These are phyloP conservation scores for Ceriagrion tenellum DNA, from an alignment of 2,888 invertebrate species.

Conservation along the genomic window DNA sequence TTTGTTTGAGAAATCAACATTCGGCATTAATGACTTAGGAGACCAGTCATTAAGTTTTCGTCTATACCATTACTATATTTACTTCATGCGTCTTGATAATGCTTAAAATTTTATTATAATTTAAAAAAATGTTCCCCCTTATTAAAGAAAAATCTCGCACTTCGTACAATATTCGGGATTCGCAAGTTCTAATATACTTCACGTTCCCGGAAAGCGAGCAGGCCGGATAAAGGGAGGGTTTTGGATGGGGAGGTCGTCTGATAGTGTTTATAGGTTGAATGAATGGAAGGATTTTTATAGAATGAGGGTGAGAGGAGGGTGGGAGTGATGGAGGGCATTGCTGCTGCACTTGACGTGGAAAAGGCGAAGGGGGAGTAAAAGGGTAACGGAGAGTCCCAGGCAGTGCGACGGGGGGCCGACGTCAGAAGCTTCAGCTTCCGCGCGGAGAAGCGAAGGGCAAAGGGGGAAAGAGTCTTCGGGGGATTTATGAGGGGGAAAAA, in stretches of 20 bases:
- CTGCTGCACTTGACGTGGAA: slow-evolving; percentile 17
- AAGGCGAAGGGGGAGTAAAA: not conserved
- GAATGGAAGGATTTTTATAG: not conserved
- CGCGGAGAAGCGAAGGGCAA: not conserved
- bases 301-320: no score
- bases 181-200: no score
- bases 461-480: not conserved
- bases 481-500: not conserved
- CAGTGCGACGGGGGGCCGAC: not conserved
- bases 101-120: no score
- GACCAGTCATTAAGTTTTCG: no score
- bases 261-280: not conserved
- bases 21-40: no score
- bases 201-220: slow-evolving; percentile 33
- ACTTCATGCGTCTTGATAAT: no score
- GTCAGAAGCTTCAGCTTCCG: slow-evolving; percentile 22
- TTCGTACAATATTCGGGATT: no score
- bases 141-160: no score
- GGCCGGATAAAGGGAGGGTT: not conserved
- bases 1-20: no score
- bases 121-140: no score
- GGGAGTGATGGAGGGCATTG: not conserved
- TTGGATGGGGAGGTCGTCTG: not conserved
- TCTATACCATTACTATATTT: no score
- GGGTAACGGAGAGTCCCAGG: not conserved